These are phyloP conservation scores for Myotis lucifugus DNA, from an alignment of 2,113 vertebrate species.

Conservation along the genomic window DNA sequence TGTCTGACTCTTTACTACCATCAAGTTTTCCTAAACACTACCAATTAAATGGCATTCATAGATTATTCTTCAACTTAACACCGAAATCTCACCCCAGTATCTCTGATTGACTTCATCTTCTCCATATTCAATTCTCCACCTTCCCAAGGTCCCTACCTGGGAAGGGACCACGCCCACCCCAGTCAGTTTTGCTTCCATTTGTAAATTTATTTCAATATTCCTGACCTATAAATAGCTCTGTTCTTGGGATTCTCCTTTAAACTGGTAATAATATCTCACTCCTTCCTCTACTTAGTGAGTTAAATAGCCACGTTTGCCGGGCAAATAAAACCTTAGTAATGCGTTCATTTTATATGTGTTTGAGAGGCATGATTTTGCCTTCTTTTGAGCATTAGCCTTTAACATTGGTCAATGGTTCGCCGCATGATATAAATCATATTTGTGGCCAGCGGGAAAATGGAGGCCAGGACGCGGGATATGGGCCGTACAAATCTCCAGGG, in stretches of 20 bases:
- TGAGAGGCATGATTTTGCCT: slow-evolving; percentile 34
- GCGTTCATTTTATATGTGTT: slow-evolving; percentile 3
- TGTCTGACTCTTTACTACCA: slow-evolving; percentile 33
- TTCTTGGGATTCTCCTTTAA: slow-evolving; percentile 32
- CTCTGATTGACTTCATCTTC: slow-evolving; percentile 46
- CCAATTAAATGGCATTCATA: slow-evolving; percentile 18
- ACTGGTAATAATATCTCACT: neutral
- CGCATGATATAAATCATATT: neutral
- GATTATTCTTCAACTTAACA: slow-evolving; percentile 46
- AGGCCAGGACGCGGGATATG: neutral
- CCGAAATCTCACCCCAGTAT: neutral
- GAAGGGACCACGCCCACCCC: neutral
- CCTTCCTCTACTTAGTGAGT: slow-evolving; percentile 11
- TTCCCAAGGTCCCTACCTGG: slow-evolving; percentile 45
- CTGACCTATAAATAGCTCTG: neutral
- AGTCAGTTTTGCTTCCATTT: neutral
- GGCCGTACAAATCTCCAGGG: slow-evolving; percentile 34
- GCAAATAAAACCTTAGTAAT: neutral
- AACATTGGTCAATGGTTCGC: neutral
- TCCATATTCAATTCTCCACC: slow-evolving; percentile 55
- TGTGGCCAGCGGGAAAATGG: slow-evolving; percentile 32
- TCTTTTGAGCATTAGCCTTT: slow-evolving; percentile 49
- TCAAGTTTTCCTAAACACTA: slow-evolving; percentile 40
- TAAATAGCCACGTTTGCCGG: neutral
- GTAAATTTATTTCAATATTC: slow-evolving; percentile 36